A percentile compares a stretch with the other conserved stretches of the same genome.
phyloP scores from a whole-genome alignment of 2,797 vertebrate species.

The Rhinogobio ventralis region DNA sequence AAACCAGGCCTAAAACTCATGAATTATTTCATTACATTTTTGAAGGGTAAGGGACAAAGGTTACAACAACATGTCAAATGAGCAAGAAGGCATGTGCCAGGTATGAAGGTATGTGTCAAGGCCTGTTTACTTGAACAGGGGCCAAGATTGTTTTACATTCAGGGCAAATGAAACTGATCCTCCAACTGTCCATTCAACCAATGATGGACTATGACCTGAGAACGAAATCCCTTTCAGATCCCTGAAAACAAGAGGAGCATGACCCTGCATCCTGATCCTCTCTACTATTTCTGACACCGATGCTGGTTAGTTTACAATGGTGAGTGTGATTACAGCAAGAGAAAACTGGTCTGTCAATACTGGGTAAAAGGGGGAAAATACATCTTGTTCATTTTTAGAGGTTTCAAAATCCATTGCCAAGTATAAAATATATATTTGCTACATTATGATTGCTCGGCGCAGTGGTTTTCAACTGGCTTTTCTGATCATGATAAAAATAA shows the following conservation, averaged over 20 bases:
- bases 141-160: slow-evolving; percentile 48
- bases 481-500: neutral
- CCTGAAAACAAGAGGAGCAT: slow-evolving; percentile 49
- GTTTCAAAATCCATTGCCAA: neutral
- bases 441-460: neutral
- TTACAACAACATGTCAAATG: neutral
- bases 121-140: slow-evolving; percentile 28
- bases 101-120: slow-evolving; percentile 33
- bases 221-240: slow-evolving; percentile 46
- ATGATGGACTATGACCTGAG: slow-evolving; percentile 38
- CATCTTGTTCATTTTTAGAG: neutral
- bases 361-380: neutral
- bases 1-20: neutral
- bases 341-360: neutral
- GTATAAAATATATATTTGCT: neutral
- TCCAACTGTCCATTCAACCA: slow-evolving; percentile 35
- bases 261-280: slow-evolving; percentile 52
- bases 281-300: slow-evolving; percentile 50
- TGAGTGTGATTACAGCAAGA: slow-evolving; percentile 46
- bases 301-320: slow-evolving; percentile 51
- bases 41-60: slow-evolving; percentile 9
- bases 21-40: neutral
- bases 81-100: neutral
- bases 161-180: slow-evolving; percentile 54
- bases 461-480: neutral